Evolutionary conservation across 1,140 invertebrate genomes (phyloP).

Genomic region (Micrasema minimum): DNA sequence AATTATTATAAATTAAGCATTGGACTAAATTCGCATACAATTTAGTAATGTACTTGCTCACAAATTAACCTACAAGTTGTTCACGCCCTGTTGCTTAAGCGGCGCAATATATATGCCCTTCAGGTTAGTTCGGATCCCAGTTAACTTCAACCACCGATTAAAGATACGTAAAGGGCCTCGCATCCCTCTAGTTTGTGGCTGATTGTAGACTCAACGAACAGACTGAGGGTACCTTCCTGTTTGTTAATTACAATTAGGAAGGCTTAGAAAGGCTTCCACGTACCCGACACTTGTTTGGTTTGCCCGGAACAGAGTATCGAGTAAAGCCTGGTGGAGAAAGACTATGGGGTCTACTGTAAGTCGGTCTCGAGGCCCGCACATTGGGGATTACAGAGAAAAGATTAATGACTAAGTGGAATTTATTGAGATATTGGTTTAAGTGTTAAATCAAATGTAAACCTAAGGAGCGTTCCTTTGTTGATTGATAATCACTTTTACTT

Average conservation of each 20-base stretch:
- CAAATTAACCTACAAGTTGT: constrained; percentile 38
- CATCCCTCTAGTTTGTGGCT: too few relatives aligned
- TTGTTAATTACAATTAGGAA: constrained; percentile 41
- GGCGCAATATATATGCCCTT: constrained; percentile 18
- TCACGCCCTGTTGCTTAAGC: constrained; percentile 38
- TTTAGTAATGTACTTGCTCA: constrained; percentile 30
- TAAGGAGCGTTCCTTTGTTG: too few relatives aligned
- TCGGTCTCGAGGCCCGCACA: constrained; percentile 3
- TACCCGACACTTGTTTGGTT: constrained; percentile 39
- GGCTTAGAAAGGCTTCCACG: constrained; percentile 24
- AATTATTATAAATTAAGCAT: constrained; percentile 2
- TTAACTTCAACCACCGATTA: too few relatives aligned
- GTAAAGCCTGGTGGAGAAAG: constrained; percentile 11
- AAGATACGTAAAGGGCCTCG: too few relatives aligned
- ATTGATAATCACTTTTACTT: too few relatives aligned
- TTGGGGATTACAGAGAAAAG: not conserved
- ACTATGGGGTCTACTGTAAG: constrained; percentile 7
- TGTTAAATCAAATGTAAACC: too few relatives aligned
- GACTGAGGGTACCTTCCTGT: constrained; percentile 27
- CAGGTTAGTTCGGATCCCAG: too few relatives aligned
- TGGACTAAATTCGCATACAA: not conserved
- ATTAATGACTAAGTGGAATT: too few relatives aligned
- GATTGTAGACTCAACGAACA: too few relatives aligned
- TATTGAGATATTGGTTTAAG: too few relatives aligned
- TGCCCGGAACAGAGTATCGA: not conserved